These are phyloP conservation scores for Gymnorhina tibicen DNA, from an alignment of 2,113 vertebrate genomes.

Conservation along the genomic window DNA sequence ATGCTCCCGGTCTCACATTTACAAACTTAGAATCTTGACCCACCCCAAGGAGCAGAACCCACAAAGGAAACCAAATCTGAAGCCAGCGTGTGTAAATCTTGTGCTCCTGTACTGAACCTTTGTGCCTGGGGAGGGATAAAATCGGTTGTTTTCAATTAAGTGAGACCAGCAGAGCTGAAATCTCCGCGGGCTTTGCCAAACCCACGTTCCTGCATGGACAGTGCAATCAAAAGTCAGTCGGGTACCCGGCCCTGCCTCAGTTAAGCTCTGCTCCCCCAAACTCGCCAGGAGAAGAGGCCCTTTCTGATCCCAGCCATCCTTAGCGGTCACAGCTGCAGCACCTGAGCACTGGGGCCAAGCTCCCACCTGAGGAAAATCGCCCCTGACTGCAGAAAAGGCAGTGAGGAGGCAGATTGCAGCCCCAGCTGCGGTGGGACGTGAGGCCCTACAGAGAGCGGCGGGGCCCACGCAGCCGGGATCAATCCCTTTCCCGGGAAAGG, in stretches of 20 bases:
- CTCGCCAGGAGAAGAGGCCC: background rate
- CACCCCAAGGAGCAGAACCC: background rate
- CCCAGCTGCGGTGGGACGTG: background rate
- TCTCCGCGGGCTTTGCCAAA: background rate
- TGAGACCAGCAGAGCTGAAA: background rate
- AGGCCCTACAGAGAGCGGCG: rapidly evolving
- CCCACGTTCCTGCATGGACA: rapidly evolving
- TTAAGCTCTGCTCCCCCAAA: background rate
- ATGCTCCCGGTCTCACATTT: no score
- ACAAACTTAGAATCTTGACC: background rate
- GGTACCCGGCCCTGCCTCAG: background rate
- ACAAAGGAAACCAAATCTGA: background rate
- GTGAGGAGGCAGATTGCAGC: rapidly evolving
- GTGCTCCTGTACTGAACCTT: background rate
- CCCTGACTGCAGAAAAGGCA: background rate
- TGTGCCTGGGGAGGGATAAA: background rate
- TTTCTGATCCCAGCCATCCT: background rate
- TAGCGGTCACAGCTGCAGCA: background rate
- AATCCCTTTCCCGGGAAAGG: rapidly evolving
- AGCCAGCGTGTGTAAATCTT: background rate
- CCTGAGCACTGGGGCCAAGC: background rate
- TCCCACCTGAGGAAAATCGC: background rate
- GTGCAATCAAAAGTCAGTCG: no score
- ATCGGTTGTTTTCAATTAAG: rapidly evolving
- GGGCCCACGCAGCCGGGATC: rapidly evolving